Evolutionary conservation across 2,888 invertebrate species (phyloP).

Genomic region (Spatulosminthurus flaviceps): DNA sequence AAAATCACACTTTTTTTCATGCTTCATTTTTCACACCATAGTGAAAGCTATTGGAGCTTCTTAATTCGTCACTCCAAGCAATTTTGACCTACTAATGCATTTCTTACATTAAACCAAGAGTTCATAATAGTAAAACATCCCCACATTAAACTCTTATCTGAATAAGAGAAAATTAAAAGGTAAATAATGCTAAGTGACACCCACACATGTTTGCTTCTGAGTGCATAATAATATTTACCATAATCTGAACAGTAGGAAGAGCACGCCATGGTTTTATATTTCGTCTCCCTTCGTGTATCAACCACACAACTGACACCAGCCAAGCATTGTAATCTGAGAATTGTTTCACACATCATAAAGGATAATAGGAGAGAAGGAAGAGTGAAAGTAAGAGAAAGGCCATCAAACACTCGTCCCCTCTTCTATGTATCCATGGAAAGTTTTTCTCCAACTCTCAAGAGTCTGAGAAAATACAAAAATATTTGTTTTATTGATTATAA

Average conservation of each 20-base stretch:
- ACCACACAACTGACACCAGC: slow-evolving; percentile 5
- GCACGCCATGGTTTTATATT: background rate
- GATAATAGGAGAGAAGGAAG: background rate
- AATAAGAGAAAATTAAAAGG: too few species aligned
- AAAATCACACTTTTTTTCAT: too few species aligned
- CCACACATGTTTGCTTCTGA: background rate
- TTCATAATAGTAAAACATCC: too few species aligned
- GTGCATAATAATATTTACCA: slow-evolving; percentile 7
- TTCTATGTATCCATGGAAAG: too few species aligned
- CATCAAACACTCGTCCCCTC: background rate
- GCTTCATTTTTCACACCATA: too few species aligned
- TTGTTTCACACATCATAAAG: slow-evolving; percentile 18
- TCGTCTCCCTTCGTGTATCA: background rate
- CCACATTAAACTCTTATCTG: too few species aligned
- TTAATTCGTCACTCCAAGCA: too few species aligned
- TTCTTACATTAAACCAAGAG: too few species aligned
- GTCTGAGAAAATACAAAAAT: slow-evolving; percentile 5
- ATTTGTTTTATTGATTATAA: slow-evolving; percentile 12
- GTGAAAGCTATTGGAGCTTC: too few species aligned
- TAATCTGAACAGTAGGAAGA: background rate
- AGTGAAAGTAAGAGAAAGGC: background rate
- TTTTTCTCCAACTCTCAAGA: too few species aligned
- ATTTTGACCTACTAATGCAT: too few species aligned
- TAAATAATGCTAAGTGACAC: too few species aligned
- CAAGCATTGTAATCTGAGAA: background rate